Base-by-base conservation (phyloP, 2,888 invertebrate genomes). In the Sarcophaga rosellei region DNA sequence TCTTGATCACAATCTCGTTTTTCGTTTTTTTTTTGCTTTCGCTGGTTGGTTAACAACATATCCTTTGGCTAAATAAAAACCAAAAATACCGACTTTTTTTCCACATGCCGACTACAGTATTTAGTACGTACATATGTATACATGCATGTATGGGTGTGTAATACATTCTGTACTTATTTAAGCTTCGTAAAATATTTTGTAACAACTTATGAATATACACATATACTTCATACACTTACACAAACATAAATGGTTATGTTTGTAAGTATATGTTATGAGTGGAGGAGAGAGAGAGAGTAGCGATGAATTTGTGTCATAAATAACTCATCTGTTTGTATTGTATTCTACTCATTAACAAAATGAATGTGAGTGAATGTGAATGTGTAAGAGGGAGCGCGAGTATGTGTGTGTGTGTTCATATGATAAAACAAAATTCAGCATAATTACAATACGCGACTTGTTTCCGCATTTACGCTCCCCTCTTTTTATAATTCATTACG, bases 361-460 rank as follows among this genome's bases (percentile, higher is more conserved):
- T 84, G 81, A 68, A 62, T 83, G 17, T 68, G 53, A 81, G 17
- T 59, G 59, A 66, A 35, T 35, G 62, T 47, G 45, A 59, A 23
- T 63, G 59, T 83, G 15, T 62, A 61, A 63, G 61, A 57, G 17
- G 45, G 25, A 74, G 57, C n/a, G 74, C 1, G 65, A 72, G 59
- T 74, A 69, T 75, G n/a, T 72, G 45, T 69, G 45, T 81, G 15
- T 44, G 74, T 76, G 72, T 81, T 17, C 62, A 47, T 68, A 77
- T 85, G 85, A 85, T 88, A 86, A 81, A 88, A 81, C 84, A 78
- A 75, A 86, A 87, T 85, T 87, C 72, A 84, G 82, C 84, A 85
- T 87, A 86, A 88, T 87, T 86, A 87, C 85, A 88, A 87, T 86
- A 85, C 81, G 79, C 79, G 85, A 86, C 72, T 76, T 80, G 74